These are phyloP conservation scores for Dendroctonus ponderosae DNA, from an alignment of 1,140 invertebrate genomes.

Conservation along the genomic window DNA sequence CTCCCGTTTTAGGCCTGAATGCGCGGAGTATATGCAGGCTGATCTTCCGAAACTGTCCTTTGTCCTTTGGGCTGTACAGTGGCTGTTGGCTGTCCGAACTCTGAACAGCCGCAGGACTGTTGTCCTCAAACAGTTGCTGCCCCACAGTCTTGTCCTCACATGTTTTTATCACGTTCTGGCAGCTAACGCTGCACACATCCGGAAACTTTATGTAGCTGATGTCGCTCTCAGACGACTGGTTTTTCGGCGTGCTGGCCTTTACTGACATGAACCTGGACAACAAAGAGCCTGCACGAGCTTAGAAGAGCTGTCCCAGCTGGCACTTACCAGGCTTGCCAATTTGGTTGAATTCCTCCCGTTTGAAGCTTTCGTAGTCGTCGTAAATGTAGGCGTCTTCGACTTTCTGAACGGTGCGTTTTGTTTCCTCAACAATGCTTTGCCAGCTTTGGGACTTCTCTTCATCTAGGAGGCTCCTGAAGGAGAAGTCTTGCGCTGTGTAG, in stretches of 20 bases:
- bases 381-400: slow-evolving; percentile 35
- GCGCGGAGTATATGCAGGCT: too few relatives aligned
- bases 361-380: slow-evolving; percentile 38
- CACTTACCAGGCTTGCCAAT: slow-evolving; percentile 6
- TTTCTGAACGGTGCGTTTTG: slow-evolving; percentile 24
- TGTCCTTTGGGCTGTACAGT: too few relatives aligned
- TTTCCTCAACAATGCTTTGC: slow-evolving; percentile 26
- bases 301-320: too few relatives aligned
- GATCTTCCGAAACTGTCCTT: too few relatives aligned
- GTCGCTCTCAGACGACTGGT: neutral
- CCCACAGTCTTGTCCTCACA: neutral
- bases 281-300: too few relatives aligned
- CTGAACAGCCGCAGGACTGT: neutral
- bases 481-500: slow-evolving; percentile 15
- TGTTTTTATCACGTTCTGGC: neutral
- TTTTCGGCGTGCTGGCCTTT: slow-evolving; percentile 8
- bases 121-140: neutral
- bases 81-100: too few relatives aligned
- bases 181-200: neutral
- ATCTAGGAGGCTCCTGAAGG: slow-evolving; percentile 13
- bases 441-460: slow-evolving; percentile 16
- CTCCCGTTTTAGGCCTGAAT: too few relatives aligned
- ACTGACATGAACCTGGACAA: too few relatives aligned
- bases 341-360: slow-evolving; percentile 34
- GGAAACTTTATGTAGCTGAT: slow-evolving; percentile 11